These are phyloP conservation scores for Reinhardtius hippoglossoides DNA, from an alignment of 2,113 vertebrate species.

Conservation along the genomic window DNA sequence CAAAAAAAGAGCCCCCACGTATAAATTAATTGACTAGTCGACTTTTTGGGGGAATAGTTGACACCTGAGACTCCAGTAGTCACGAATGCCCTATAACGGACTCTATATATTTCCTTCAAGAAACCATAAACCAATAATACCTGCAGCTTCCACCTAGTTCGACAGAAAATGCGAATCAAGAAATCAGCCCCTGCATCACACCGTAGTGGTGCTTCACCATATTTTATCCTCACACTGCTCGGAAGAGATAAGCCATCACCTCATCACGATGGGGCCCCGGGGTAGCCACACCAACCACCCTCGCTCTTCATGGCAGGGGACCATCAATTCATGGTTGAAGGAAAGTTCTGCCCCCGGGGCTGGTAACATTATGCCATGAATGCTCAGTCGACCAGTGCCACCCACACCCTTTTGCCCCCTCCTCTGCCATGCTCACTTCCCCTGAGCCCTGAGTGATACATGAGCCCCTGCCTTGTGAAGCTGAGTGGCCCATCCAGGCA, in stretches of 20 bases:
- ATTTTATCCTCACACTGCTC: slow-evolving; percentile 61
- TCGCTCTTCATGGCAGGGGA: slow-evolving; percentile 69
- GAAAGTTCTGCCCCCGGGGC: slow-evolving; percentile 72
- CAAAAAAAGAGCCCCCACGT: too few species aligned
- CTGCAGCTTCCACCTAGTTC: background rate
- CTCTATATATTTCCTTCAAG: background rate
- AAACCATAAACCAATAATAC: background rate
- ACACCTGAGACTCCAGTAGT: background rate
- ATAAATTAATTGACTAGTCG: too few species aligned
- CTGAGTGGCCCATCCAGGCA: slow-evolving; percentile 73
- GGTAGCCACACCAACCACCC: slow-evolving; percentile 56
- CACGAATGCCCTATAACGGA: background rate
- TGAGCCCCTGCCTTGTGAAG: slow-evolving; percentile 69
- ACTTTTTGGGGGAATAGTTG: too few species aligned
- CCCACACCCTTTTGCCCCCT: slow-evolving; percentile 67
- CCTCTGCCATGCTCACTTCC: slow-evolving; percentile 71
- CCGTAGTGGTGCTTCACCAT: slow-evolving; percentile 34
- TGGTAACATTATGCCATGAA: slow-evolving; percentile 70
- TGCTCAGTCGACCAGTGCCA: slow-evolving; percentile 77
- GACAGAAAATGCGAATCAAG: slow-evolving; percentile 37
- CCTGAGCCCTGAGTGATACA: slow-evolving; percentile 75
- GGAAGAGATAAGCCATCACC: slow-evolving; percentile 71
- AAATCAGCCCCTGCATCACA: slow-evolving; percentile 23
- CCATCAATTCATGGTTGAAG: slow-evolving; percentile 78
- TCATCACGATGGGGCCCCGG: slow-evolving; percentile 55